phyloP scores from a whole-genome alignment of 1,140 invertebrate species.

The Bilobella aurantiaca region DNA sequence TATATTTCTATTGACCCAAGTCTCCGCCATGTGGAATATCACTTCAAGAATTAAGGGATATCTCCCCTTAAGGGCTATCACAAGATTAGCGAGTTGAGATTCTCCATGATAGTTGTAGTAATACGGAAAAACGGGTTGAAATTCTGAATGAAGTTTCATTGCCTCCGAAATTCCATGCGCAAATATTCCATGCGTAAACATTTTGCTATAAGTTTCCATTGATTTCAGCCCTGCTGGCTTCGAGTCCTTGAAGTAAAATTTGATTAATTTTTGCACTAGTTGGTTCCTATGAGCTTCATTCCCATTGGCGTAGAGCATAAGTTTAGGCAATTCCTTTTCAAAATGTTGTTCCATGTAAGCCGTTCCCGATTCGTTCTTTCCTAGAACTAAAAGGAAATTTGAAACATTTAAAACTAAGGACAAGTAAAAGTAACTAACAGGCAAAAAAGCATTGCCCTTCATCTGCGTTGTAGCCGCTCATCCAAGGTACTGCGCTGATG shows the following conservation, averaged over 20 bases:
- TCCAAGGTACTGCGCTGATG: constrained; percentile 18
- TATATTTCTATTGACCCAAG: constrained; percentile 12
- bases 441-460: constrained; percentile 23
- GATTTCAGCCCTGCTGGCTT: constrained; percentile 2
- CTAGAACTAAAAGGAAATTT: constrained; percentile 10
- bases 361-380: constrained; percentile 20
- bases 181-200: constrained; percentile 24
- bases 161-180: constrained; percentile 21
- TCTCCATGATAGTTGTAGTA: constrained; percentile 24
- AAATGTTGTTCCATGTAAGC: constrained; percentile 17
- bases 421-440: not conserved
- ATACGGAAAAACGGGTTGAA: constrained; percentile 20
- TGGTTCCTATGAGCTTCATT: not conserved
- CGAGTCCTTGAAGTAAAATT: constrained; percentile 22
- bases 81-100: constrained; percentile 18
- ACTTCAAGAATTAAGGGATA: constrained; percentile 16
- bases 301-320: constrained; percentile 13
- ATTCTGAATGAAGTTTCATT: constrained; percentile 16
- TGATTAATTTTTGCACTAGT: constrained; percentile 16
- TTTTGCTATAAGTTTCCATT: constrained; percentile 18
- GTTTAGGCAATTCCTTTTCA: constrained; percentile 9
- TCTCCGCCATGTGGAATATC: not conserved
- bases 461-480: constrained; percentile 21
- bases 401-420: not conserved
- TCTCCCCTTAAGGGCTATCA: constrained; percentile 14